Conservation (phyloP, 2,888 invertebrate species). For the Resseliella maxima region DNA sequence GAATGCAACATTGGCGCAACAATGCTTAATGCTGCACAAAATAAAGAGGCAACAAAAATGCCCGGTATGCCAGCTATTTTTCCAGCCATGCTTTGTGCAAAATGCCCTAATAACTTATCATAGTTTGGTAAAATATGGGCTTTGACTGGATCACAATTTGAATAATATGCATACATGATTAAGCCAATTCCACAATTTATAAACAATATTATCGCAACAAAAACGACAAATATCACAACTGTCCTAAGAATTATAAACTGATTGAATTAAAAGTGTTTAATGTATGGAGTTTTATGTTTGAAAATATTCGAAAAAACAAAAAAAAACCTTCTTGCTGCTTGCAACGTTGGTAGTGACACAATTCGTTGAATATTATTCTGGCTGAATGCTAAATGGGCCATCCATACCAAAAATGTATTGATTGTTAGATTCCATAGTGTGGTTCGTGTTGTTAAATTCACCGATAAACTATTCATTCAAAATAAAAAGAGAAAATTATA, state of each 20-base stretch:
- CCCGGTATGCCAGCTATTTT: slow-evolving; percentile 57
- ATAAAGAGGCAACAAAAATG: slow-evolving; percentile 56
- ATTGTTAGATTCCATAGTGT: slow-evolving; percentile 74
- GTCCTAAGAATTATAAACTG: slow-evolving; percentile 63
- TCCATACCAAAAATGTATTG: slow-evolving; percentile 72
- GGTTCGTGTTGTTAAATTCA: slow-evolving; percentile 73
- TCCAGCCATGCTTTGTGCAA: slow-evolving; percentile 56
- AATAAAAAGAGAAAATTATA: background rate
- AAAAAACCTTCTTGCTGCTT: slow-evolving; percentile 68
- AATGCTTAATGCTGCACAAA: slow-evolving; percentile 66
- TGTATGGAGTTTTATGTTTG: background rate
- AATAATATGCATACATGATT: slow-evolving; percentile 71
- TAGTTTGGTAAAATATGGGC: slow-evolving; percentile 67
- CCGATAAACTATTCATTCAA: slow-evolving; percentile 64
- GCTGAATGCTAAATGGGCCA: slow-evolving; percentile 75
- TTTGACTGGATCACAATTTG: slow-evolving; percentile 72
- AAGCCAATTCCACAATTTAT: slow-evolving; percentile 73
- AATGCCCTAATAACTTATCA: slow-evolving; percentile 68
- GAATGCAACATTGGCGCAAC: slow-evolving; percentile 72
- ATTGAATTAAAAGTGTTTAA: background rate
- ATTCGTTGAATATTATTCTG: slow-evolving; percentile 81
- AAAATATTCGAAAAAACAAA: background rate
- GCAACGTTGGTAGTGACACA: slow-evolving; percentile 72
- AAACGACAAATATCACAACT: slow-evolving; percentile 70
- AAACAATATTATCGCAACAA: slow-evolving; percentile 70